These are phyloP conservation scores for Stenoptilia bipunctidactyla DNA, from an alignment of 2,888 invertebrate genomes.

Conservation along the genomic window DNA sequence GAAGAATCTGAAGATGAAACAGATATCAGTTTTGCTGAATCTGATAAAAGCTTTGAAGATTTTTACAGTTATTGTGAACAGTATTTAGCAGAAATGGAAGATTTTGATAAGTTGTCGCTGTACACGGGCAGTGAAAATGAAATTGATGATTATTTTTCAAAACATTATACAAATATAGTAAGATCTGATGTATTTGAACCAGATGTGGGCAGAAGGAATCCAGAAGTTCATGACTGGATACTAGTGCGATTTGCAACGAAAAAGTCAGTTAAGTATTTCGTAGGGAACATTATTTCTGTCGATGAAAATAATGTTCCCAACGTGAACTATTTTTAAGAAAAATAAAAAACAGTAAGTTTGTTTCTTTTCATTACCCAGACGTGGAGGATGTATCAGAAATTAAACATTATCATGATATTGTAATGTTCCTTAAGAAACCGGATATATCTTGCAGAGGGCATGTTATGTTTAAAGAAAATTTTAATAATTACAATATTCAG, in stretches of 20 bases:
- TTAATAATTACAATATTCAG: conserved; percentile 5
- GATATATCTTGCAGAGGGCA: conserved; percentile 4
- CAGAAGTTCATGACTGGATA: conserved; percentile 7
- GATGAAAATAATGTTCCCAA: conserved; percentile 4
- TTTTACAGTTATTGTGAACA: conserved; percentile 3
- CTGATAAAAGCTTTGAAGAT: conserved; percentile 5
- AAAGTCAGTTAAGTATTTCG: too few species aligned
- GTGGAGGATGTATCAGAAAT: conserved; percentile 5
- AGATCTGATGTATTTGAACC: conserved; percentile 3
- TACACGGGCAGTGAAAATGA: neutral
- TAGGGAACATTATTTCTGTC: conserved; percentile 6
- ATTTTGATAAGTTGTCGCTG: neutral
- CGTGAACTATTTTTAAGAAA: conserved; percentile 5
- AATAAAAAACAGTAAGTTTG: conserved; percentile 6
- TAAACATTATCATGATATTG: conserved; percentile 4
- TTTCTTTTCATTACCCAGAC: conserved; percentile 8
- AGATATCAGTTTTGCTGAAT: conserved; percentile 4
- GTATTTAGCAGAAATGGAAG: conserved; percentile 2
- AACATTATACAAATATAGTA: neutral
- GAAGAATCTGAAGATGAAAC: conserved; percentile 5
- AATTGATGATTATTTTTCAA: neutral
- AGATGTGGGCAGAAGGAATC: conserved; percentile 5
- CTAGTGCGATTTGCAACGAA: conserved; percentile 9
- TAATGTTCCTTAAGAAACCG: conserved; percentile 2
- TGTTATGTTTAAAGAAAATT: conserved; percentile 6